Conservation (phyloP, 2,888 invertebrate genomes). For the Troides aeacus region DNA sequence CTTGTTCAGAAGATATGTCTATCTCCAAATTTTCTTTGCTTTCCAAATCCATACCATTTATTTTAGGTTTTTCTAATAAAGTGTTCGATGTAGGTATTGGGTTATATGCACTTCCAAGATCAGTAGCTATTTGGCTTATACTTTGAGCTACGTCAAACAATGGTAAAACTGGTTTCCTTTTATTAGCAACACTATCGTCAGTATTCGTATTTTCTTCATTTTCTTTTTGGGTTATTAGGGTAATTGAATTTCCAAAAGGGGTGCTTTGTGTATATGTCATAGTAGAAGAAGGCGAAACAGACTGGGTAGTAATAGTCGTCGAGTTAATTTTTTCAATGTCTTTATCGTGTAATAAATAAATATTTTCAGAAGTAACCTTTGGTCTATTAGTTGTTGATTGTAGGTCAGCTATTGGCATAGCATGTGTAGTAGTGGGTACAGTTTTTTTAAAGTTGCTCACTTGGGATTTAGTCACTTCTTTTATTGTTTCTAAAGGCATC, state of each 20-base stretch:
- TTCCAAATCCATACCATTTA: constrained; percentile 53
- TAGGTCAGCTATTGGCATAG: constrained; percentile 26
- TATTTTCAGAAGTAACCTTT: constrained; percentile 34
- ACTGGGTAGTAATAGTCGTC: constrained; percentile 71
- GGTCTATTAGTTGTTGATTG: constrained; percentile 27
- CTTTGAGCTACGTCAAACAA: constrained; percentile 73
- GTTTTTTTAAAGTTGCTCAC: constrained; percentile 40
- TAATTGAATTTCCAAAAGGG: constrained; percentile 41
- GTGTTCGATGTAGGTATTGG: constrained; percentile 61
- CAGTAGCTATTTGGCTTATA: constrained; percentile 75
- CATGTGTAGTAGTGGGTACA: constrained; percentile 36
- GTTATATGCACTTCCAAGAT: constrained; percentile 61
- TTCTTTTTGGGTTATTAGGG: constrained; percentile 31
- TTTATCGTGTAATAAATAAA: constrained; percentile 40
- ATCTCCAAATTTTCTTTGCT: constrained; percentile 71
- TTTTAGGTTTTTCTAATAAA: constrained; percentile 56
- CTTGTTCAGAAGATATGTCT: constrained; percentile 56
- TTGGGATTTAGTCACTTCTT: constrained; percentile 35
- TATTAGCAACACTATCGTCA: constrained; percentile 34
- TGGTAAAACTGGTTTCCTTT: constrained; percentile 48
- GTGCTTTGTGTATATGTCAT: constrained; percentile 58
- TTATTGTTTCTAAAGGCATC: constrained; percentile 38
- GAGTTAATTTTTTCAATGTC: constrained; percentile 54
- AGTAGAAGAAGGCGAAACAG: constrained; percentile 66
- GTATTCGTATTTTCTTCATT: constrained; percentile 30